A percentile compares a stretch with the other conserved stretches of the same genome.
These are phyloP conservation scores for Apocrypta bakeri DNA, from an alignment of 1,140 invertebrate species.

Conservation along the genomic window DNA sequence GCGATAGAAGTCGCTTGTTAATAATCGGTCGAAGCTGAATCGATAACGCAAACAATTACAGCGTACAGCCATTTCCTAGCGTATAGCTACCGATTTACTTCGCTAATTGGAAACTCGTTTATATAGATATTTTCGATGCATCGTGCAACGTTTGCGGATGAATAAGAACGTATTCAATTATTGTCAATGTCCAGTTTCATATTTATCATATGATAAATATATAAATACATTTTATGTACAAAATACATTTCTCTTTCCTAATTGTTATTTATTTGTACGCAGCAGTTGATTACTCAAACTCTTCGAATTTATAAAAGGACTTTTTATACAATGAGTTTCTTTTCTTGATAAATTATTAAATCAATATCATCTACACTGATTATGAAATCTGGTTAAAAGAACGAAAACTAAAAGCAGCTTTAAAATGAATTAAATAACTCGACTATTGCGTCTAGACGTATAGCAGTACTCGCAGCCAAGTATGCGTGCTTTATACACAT, in stretches of 20 bases:
- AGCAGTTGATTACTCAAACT: too few relatives aligned
- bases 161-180: background rate
- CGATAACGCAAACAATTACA: constrained; percentile 43
- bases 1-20: constrained; percentile 23
- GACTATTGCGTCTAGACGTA: background rate
- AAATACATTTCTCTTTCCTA: background rate
- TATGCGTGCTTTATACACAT: background rate
- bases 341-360: too few relatives aligned
- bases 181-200: too few relatives aligned
- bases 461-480: background rate
- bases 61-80: background rate
- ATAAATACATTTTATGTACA: background rate
- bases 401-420: too few relatives aligned
- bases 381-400: too few relatives aligned
- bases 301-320: too few relatives aligned
- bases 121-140: background rate
- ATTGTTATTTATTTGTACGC: background rate
- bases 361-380: too few relatives aligned
- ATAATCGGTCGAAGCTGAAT: constrained; percentile 12
- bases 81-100: background rate
- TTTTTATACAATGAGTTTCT: too few relatives aligned
- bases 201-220: too few relatives aligned
- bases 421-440: background rate
- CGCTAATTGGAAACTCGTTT: constrained; percentile 34
- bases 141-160: background rate